These are phyloP conservation scores for Albula goreensis DNA, from an alignment of 2,113 vertebrate genomes.

Conservation along the genomic window DNA sequence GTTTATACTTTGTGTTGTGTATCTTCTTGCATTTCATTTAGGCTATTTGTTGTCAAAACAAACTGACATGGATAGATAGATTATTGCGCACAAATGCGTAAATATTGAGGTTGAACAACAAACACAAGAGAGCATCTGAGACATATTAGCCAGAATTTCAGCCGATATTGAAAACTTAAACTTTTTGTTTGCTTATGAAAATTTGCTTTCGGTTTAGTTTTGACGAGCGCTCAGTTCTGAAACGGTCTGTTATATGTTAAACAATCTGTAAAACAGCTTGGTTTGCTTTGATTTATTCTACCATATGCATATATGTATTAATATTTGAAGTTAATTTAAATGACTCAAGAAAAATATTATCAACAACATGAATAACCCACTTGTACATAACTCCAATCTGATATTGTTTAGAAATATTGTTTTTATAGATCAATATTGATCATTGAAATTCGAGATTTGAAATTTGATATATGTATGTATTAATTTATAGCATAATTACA, in stretches of 20 bases:
- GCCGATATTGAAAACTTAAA: neutral
- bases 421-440: too few relatives aligned
- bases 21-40: neutral
- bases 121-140: neutral
- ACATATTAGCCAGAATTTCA: neutral
- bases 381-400: too few relatives aligned
- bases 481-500: neutral
- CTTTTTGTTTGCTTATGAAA: neutral
- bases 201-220: slow-evolving; percentile 5
- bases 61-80: neutral
- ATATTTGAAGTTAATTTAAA: neutral
- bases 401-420: too few relatives aligned
- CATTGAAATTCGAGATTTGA: too few relatives aligned
- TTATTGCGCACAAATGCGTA: neutral
- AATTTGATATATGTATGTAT: too few relatives aligned
- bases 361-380: too few relatives aligned
- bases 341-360: neutral
- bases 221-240: neutral
- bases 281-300: neutral
- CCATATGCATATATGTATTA: neutral
- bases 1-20: too few relatives aligned
- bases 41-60: neutral
- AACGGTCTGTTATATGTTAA: neutral
- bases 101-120: neutral
- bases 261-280: neutral